Percentiles rank a stretch among this genome's conserved stretches.
These are phyloP conservation scores for Barypeithes pellucidus DNA, from an alignment of 2,888 invertebrate genomes.

Conservation along the genomic window DNA sequence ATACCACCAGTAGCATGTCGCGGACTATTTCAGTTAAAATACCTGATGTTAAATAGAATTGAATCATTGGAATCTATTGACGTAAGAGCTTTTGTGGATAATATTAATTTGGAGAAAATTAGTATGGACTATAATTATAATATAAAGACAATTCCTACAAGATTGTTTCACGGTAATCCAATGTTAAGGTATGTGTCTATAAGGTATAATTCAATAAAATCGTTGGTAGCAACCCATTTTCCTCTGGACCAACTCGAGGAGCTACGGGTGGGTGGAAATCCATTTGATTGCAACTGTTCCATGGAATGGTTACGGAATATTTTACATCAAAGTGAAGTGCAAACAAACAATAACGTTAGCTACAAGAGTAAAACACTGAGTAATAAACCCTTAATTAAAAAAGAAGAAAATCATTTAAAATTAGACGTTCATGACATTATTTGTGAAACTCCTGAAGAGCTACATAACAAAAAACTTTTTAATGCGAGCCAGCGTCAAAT, in stretches of 20 bases:
- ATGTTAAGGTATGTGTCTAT: conserved; percentile 84
- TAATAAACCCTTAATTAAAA: neutral
- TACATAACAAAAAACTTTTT: conserved; percentile 73
- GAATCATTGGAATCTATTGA: conserved; percentile 81
- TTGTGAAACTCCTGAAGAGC: conserved; percentile 76
- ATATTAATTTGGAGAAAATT: conserved; percentile 85
- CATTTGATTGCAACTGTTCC: conserved; percentile 90
- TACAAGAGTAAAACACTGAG: conserved; percentile 19
- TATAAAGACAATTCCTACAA: conserved; percentile 83
- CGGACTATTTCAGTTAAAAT: conserved; percentile 86
- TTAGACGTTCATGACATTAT: conserved; percentile 76
- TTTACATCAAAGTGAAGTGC: conserved; percentile 67
- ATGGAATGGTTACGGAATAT: conserved; percentile 90
- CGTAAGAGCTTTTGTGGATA: conserved; percentile 87
- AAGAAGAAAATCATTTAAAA: conserved; percentile 61
- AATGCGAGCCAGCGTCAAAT: conserved; percentile 78
- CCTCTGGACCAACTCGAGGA: conserved; percentile 85
- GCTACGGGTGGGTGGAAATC: conserved; percentile 86
- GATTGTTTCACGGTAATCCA: conserved; percentile 88
- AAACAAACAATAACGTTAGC: conserved; percentile 63
- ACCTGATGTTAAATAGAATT: conserved; percentile 81
- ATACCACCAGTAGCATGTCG: conserved; percentile 86
- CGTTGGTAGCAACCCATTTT: conserved; percentile 86
- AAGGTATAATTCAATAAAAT: conserved; percentile 82
- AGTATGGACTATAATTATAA: conserved; percentile 85